Base-by-base conservation (phyloP, 2,797 vertebrate genomes). In the Ciconia nigra region DNA sequence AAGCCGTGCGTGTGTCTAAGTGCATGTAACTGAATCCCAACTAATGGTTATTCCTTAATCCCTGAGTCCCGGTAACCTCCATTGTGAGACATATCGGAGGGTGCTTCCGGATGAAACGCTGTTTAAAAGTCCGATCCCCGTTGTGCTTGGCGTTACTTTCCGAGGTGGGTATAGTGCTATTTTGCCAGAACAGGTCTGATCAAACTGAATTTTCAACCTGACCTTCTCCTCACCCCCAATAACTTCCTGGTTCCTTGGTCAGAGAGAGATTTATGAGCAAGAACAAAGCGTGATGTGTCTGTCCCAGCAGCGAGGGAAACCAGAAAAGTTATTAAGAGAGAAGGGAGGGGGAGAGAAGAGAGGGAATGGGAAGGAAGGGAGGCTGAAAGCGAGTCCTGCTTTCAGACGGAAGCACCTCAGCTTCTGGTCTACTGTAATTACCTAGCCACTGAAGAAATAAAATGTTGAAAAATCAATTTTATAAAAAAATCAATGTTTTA, bases 401-500 rank as follows among this genome's bases (percentile, higher is more conserved):
- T 96, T 96, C 85, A 95, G 90, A 93, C 80, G 63, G 86, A 96
- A 97, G 93, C 82, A 84, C 87, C 93, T 96, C 91, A 39, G 33
- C 72, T 96, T 90, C 92, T 78, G 67, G 46, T 88, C 49, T 47
- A 6, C 93, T 96, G 88, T 97, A 98, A 98, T 98, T 98, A 98
- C 94, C 90, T 88, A 97, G 89, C 91, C 94, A 96, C 89, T 89
- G 95, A 97, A 97, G 96, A 97, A 98, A 97, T 97, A 98, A 98
- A 98, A 98, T 0, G 21, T 83, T 93, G 91, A 92, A 94, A 98
- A 98, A 98, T 97, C 97, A 94, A 98, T 98, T 98, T 98, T 94
- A 97, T 98, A 94, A 97, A 97, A 97, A 98, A 98, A 98, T 97
- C 97, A 98, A 98, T 98, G 94, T 97, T 98, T 98, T 98, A 98